Base-by-base conservation (phyloP, 2,888 invertebrate species). In the Isoperla grammatica region DNA sequence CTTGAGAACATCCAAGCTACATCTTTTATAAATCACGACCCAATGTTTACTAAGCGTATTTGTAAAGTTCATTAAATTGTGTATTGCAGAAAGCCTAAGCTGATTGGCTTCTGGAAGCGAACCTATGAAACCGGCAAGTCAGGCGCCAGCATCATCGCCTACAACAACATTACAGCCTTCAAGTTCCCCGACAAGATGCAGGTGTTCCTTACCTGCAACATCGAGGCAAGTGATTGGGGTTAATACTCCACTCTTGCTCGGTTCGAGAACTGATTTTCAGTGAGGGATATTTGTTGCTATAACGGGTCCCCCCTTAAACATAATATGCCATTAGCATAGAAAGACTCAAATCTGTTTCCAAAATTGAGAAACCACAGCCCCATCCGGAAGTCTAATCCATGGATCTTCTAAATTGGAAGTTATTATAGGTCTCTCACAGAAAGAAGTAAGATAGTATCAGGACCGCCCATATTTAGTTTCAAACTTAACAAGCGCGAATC, bases 131-230 rank as follows among this genome's bases (percentile, higher is more conserved):
- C 80, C 0, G 81, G 81, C 1, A 77, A 74, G 65, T 78, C 78
- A 61, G 84, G 82, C 1, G 85, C 84, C 0, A 84, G 83, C 2
- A 72, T 83, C 20, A 81, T 86, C 40, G 82, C 85, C 19, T 83
- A 84, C 69, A 85, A 84, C 65, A 83, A 81, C 71, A 78, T 88
- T 9, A 83, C 81, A 66, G 85, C 87, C 0, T 88, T 88, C 74
- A 83, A 86, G 64, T 88, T 88, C 70, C 87, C 87, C 0, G 87
- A 87, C 63, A 82, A 81, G 19, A 82, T 83, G 64, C 84, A 86
- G 74, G 85, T 88, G 0, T 87, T 81, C 67, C 72, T 88, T 1
- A 86, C 86, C 12, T 88, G 88, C 72, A 87, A 87, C 68, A 83
- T 88, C 63, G 86, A 87, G 78, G 84, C 85, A 74, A 74, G 69